Evolutionary conservation across 1,140 invertebrate species (phyloP), one percentile per base, ranked within the genome.

Genomic region (Bombus confusus): DNA sequence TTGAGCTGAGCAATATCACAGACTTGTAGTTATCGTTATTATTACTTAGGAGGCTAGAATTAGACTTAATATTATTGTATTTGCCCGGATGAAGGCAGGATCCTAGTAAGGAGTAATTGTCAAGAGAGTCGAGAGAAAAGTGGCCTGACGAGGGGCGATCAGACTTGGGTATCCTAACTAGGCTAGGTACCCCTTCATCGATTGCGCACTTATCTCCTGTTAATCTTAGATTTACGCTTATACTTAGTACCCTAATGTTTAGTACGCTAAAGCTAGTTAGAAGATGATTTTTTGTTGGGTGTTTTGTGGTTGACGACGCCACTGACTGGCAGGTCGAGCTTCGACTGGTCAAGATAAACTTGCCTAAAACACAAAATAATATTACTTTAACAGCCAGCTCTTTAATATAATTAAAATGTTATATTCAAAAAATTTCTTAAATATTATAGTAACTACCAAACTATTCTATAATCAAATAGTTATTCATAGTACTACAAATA

Each of bases 81-180:
- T 94, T 92, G 94, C 94, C 93, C 91, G 89, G 89, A 90, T 93
- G 74, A 93, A 94, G 93, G 93, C 94, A 92, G 93, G 93, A 94
- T 93, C 93, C 94, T 94, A 94, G 91, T 94, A 94, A 94, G 92
- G 93, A 94, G 93, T 95, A 94, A 94, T 94, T 95, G 93, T 95
- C 93, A 92, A 94, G 92, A 92, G 93, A 93, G 91, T 94, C 92
- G 93, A 93, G 92, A 85, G 92, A 93, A 90, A 93, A 92, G 92
- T 92, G 94, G 91, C 92, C 87, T 94, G 94, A 93, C 93, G 93
- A 93, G 94, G 94, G 94, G 92, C 93, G 91, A 93, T 95, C 95
- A 95, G 95, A 95, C 95, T 95, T 95, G 95, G 93, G 94, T 95
- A 95, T 95, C 95, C 94, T 95, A 95, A 95, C 94, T 95, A 95